Base-by-base conservation (phyloP, 2,888 invertebrate species). In the Torymus auratus region DNA sequence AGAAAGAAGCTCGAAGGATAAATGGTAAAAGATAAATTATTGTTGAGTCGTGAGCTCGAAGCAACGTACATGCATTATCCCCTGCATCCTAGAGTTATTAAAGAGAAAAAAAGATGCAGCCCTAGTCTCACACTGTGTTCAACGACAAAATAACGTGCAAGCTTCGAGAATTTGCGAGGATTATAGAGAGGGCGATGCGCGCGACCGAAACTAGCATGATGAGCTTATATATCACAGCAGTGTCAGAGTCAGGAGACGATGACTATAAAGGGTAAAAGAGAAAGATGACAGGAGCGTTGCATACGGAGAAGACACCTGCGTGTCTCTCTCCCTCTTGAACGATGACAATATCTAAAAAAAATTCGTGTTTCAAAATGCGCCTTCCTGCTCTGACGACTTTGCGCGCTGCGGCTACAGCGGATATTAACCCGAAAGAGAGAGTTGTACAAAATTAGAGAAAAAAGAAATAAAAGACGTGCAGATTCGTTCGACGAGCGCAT, bases 401-500 rank as follows among this genome's bases (percentile, higher is more conserved):
- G 41, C 41, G 41, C 7, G 41, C 41, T 41, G 41, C 41, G 41
- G 41, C 41, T 41, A 41, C 7, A 41, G 41, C 41, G 41, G 41
- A 41, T 41, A 41, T 41, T 41, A 41, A 41, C 7, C 41, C 41
- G 7, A 41, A 41, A 41, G 55, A 62, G 28, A 68, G 65, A 73
- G 20, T 73, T 81, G 81, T 83, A 78, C 65, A 82, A 77, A 82
- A 68, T 73, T 72, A 52, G 41, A 5, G 41, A 41, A 41, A 41
- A 41, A 41, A 41, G 41, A 41, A 41, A 41, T 41, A 41, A 11
- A 55, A 56, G 55, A 60, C 79, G 82, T 72, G 78, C 79, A 69
- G 82, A 82, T 82, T 69, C 60, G 80, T 78, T 83, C 72, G 65
- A 67, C 60, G 78, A 82, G 78, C 78, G 74, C 80, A 73, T 77